Percentiles rank a stretch among this genome's conserved stretches.
These are phyloP conservation scores for Okapia johnstoni DNA, from an alignment of 2,113 vertebrate genomes.

Conservation along the genomic window DNA sequence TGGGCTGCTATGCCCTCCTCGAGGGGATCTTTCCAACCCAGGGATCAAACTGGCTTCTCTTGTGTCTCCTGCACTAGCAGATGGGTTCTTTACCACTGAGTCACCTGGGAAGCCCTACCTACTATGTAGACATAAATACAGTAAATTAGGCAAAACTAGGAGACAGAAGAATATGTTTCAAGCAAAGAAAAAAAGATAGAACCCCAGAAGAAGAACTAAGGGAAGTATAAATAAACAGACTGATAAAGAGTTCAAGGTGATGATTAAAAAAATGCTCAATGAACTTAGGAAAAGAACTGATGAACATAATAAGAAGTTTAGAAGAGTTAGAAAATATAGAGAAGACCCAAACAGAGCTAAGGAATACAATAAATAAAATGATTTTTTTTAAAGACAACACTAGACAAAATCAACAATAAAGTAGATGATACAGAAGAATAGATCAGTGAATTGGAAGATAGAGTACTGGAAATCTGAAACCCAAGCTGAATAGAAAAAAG, in stretches of 20 bases:
- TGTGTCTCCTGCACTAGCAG: not conserved
- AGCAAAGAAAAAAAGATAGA: not conserved
- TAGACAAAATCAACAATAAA: not conserved
- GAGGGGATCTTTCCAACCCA: not conserved
- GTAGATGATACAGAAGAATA: not conserved
- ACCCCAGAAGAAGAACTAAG: not conserved
- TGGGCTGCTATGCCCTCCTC: not conserved
- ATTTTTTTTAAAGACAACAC: not conserved
- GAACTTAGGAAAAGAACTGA: not conserved
- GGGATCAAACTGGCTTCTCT: accelerated
- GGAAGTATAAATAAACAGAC: not conserved
- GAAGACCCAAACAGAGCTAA: not conserved
- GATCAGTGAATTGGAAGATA: not conserved
- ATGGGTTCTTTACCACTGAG: too few relatives aligned
- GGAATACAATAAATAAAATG: not conserved
- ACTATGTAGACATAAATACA: not conserved
- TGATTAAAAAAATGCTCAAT: not conserved
- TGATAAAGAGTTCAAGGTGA: not conserved
- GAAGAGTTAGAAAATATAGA: not conserved
- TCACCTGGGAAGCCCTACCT: not conserved
- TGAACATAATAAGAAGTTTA: not conserved
- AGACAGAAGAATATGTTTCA: not conserved
- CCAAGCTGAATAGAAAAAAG: not conserved
- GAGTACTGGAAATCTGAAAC: not conserved
- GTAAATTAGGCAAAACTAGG: not conserved